Base-by-base conservation (phyloP, 2,113 vertebrate species). In the Scytalopus superciliaris region DNA sequence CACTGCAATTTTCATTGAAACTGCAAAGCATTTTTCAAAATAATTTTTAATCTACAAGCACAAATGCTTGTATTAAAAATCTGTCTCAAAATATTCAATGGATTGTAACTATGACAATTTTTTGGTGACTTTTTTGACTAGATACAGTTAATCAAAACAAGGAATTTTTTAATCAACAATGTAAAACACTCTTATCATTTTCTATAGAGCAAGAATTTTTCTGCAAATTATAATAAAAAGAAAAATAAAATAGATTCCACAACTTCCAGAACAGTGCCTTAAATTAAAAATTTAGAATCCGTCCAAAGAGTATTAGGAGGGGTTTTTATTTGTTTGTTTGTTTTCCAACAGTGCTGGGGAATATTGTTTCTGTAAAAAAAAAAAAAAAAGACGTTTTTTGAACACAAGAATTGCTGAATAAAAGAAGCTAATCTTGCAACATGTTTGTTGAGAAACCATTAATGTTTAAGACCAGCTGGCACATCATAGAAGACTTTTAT, bases 381-480 rank as follows among this genome's bases (percentile, higher is more conserved):
- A 72, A 49, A 39, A 62, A 33, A 25, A 10, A 39, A 55, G 15
- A 59, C 19, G 28, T 37, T 73, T 96, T 76, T 73, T 17, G 5
- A 89, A 96, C 79, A 78, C 40, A 44, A 93, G 91, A 96, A 95
- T 60, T 77, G 81, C 75, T 92, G 60, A 63, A 40, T 42, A 63
- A 42, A 92, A 84, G 67, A 69, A 95, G 64, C 72, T 93, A 59
- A 95, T 96, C 96, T 97, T 64, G 45, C 89, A 80, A 95, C 59
- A 79, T 69, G 9, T 87, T 94, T 93, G 60, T 91, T 95, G 95
- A 96, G 92, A 91, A 76, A 76, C 62, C 87, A 40, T 92, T 95
- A 90, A 95, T 81, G 10, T 92, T 91, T 90, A 80, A 90, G 82
- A 96, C 79, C 92, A 95, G 96, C 88, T 97, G 94, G 90, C 90